A percentile compares a stretch with the other conserved stretches of the same genome.
Conservation (phyloP, 2,888 invertebrate species). For the Schizaphis graminum region DNA sequence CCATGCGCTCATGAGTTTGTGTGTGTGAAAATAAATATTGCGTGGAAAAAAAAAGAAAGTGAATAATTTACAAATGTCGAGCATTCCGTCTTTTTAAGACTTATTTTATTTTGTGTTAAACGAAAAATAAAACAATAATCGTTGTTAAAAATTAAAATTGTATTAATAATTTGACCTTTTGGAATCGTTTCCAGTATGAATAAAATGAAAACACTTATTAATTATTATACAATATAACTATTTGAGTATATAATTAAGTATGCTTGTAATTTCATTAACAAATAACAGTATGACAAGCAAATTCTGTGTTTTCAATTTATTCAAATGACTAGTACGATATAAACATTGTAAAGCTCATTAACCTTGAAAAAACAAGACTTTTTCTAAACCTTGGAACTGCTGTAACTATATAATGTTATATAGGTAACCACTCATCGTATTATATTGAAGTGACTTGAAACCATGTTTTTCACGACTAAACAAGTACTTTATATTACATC, state of each 20-base stretch:
- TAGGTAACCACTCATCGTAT: neutral
- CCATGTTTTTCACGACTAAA: neutral
- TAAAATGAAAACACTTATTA: neutral
- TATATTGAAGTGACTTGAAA: neutral
- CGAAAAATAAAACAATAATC: neutral
- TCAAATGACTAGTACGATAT: neutral
- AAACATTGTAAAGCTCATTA: neutral
- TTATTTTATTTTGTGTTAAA: neutral
- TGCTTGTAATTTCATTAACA: neutral
- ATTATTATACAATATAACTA: neutral
- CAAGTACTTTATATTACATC: neutral
- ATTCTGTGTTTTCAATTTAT: neutral
- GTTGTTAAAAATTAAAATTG: neutral
- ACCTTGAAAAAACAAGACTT: neutral
- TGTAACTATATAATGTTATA: neutral
- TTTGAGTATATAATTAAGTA: neutral
- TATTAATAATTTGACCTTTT: neutral
- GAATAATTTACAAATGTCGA: neutral
- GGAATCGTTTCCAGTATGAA: neutral
- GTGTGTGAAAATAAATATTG: neutral
- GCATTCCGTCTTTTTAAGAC: neutral
- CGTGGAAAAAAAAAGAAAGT: neutral
- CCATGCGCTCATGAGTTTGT: neutral
- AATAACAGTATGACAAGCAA: neutral
- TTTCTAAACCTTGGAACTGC: neutral